Base-by-base conservation (phyloP, 2,113 vertebrate genomes). In the Sander lucioperca region DNA sequence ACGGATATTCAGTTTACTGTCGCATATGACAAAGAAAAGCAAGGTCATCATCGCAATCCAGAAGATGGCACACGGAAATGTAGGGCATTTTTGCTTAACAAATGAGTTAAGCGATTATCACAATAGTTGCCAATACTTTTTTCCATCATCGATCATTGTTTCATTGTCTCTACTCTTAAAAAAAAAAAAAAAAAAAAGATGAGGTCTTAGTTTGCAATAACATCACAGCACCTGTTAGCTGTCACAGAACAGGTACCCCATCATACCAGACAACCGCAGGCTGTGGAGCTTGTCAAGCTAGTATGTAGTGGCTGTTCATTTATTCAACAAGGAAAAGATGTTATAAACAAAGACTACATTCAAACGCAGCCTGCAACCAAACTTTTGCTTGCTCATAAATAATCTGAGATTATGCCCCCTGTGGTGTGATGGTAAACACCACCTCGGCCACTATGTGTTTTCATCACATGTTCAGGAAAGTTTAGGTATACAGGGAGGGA, bases 401-500 rank as follows among this genome's bases (percentile, higher is more conserved):
- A 89, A 91, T 88, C 86, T 79, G 69, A 88, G 83, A 92, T 88
- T 84, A 92, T 30, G 18, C 50, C 64, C 54, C 51, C 59, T 14
- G 1, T 5, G 8, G 76, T 79, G 82, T 68, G 70, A 86, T 61
- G 21, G 77, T 62, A 69, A 88, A 86, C 68, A 33, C 58, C 62
- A 65, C 74, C 36, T 65, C 3, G 6, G 53, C 72, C 79, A 53
- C 59, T 1, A 47, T 82, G 53, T 82, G 83, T 89, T 92, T 92
- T 89, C 61, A 85, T 89, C 77, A 64, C 84, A 89, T 85, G 89
- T 89, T 90, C 70, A 74, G 76, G 90, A 94, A 93, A 93, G 89
- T 94, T 88, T 25, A 77, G 61, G 59, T 89, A 66, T 56, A 33
- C 27, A 63, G 57, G 58, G 66, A 43, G 16, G 67, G 27, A 43